Percentiles rank a stretch among this genome's conserved stretches.
Conservation (phyloP, 2,888 invertebrate genomes). For the Acleris emargana region DNA sequence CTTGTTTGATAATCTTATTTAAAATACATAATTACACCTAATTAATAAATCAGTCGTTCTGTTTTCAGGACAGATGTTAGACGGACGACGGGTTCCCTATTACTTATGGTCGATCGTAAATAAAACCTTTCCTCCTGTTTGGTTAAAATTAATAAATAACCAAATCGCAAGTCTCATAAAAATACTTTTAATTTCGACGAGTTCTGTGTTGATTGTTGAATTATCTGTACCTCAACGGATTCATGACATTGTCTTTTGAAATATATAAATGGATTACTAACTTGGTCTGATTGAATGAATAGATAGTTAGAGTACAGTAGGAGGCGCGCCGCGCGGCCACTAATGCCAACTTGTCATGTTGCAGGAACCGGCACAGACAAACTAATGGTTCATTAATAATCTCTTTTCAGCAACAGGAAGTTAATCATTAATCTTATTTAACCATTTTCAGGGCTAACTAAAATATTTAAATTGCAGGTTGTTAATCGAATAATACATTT, state of each 20-base stretch:
- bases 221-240: no score
- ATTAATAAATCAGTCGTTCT: slow-evolving; percentile 20
- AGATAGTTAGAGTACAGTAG: neutral
- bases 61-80: slow-evolving; percentile 32
- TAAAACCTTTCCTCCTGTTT: neutral
- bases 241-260: no score
- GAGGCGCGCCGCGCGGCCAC: slow-evolving; percentile 14
- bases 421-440: slow-evolving; percentile 48
- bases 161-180: no score
- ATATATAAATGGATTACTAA: no score
- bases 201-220: no score
- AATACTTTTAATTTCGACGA: no score
- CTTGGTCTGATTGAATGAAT: no score
- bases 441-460: slow-evolving; percentile 76
- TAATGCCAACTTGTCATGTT: slow-evolving; percentile 33
- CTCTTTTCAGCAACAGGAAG: slow-evolving; percentile 66
- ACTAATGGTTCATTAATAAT: slow-evolving; percentile 50
- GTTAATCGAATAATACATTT: slow-evolving; percentile 55
- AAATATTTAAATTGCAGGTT: slow-evolving; percentile 72
- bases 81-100: slow-evolving; percentile 19
- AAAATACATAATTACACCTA: neutral
- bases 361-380: slow-evolving; percentile 37
- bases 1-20: slow-evolving; percentile 2
- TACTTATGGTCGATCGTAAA: neutral
- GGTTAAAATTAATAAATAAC: neutral